These are phyloP conservation scores for Papilio polytes DNA, from an alignment of 1,140 invertebrate species.

Conservation along the genomic window DNA sequence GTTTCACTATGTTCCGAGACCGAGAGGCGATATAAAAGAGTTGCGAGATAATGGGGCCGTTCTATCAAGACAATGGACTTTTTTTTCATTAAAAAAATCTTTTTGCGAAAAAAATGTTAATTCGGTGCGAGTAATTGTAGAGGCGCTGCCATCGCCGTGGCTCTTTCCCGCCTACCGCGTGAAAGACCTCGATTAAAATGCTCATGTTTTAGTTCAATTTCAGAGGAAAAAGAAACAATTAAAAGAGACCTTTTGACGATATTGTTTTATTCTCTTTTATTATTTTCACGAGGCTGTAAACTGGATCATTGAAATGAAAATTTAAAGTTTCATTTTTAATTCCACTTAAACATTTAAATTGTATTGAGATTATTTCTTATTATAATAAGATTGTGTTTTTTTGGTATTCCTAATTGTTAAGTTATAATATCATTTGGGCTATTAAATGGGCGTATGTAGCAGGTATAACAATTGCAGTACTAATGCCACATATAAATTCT, in stretches of 20 bases:
- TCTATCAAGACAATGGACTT: slow-evolving; percentile 50
- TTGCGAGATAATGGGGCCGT: slow-evolving; percentile 40
- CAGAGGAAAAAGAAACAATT: slow-evolving; percentile 20
- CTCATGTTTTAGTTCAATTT: slow-evolving; percentile 31
- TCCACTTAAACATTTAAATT: background rate
- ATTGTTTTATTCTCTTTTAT: background rate
- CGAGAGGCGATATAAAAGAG: slow-evolving; percentile 37
- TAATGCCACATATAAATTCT: background rate
- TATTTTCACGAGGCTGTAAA: background rate
- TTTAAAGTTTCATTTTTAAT: background rate
- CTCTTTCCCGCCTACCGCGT: slow-evolving; percentile 38
- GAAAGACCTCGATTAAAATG: slow-evolving; percentile 28
- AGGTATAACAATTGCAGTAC: background rate
- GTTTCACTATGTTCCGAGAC: slow-evolving; percentile 17
- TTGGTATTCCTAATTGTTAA: too few relatives aligned
- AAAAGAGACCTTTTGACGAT: background rate
- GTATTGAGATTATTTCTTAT: too few relatives aligned
- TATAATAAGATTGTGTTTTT: too few relatives aligned
- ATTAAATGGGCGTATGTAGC: too few relatives aligned
- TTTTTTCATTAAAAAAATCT: slow-evolving; percentile 49
- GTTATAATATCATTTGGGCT: too few relatives aligned
- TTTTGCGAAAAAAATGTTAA: slow-evolving; percentile 44
- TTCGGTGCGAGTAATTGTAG: slow-evolving; percentile 45
- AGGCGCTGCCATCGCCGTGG: slow-evolving; percentile 18
- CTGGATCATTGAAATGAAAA: background rate